Percentiles rank a stretch among this genome's conserved stretches.
Conservation (phyloP, 1,140 invertebrate species). For the Penaeus vannamei region DNA sequence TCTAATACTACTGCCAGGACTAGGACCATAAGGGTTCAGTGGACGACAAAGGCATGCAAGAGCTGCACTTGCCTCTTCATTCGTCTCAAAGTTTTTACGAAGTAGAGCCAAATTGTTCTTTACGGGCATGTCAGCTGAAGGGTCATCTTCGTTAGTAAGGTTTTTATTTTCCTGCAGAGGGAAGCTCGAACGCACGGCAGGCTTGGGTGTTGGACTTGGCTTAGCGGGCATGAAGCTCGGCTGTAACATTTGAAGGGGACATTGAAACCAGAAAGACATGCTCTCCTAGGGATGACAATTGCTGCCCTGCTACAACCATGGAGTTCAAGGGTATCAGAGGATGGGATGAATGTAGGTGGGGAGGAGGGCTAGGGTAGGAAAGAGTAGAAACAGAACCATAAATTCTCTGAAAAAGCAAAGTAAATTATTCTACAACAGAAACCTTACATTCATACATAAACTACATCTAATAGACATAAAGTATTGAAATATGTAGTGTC, state of each 20-base stretch:
- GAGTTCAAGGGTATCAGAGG: too few species aligned
- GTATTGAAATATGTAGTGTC: too few species aligned
- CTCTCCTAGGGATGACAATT: too few species aligned
- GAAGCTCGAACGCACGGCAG: slow-evolving; percentile 50
- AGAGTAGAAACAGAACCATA: too few species aligned
- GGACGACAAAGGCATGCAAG: slow-evolving; percentile 30
- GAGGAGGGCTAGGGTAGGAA: too few species aligned
- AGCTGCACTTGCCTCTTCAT: slow-evolving; percentile 43
- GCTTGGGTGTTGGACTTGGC: slow-evolving; percentile 50
- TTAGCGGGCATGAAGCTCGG: slow-evolving; percentile 55
- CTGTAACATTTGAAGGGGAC: slow-evolving; percentile 27
- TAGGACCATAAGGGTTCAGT: too few species aligned
- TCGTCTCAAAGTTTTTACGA: slow-evolving; percentile 42
- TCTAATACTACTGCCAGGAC: not conserved
- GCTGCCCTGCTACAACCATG: too few species aligned
- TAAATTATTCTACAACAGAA: too few species aligned
- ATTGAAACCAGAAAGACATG: not conserved
- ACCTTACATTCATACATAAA: too few species aligned
- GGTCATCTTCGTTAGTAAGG: slow-evolving; percentile 50
- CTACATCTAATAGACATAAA: too few species aligned
- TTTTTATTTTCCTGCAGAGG: slow-evolving; percentile 56
- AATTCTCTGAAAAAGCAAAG: too few species aligned
- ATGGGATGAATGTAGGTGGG: too few species aligned
- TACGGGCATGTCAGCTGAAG: slow-evolving; percentile 10
- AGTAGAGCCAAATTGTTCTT: slow-evolving; percentile 45